A percentile compares a stretch with the other conserved stretches of the same genome.
These are phyloP conservation scores for Staurois parvus DNA, from an alignment of 2,797 vertebrate species.

Conservation along the genomic window DNA sequence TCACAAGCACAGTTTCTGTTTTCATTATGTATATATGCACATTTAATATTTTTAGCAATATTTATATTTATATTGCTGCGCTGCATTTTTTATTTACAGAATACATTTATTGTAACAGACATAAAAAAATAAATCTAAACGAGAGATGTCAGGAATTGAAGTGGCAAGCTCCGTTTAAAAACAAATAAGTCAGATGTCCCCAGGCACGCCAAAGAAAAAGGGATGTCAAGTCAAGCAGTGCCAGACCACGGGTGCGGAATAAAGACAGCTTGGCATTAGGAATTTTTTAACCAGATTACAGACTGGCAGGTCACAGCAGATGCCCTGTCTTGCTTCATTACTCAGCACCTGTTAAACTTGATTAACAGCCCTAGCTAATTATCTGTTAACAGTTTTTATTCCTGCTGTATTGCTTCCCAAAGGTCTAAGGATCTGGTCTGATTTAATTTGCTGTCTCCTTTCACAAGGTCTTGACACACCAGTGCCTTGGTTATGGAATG, in stretches of 20 bases:
- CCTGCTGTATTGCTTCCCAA: constrained; percentile 69
- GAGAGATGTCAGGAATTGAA: no score
- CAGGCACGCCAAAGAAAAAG: background rate
- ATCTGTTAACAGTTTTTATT: constrained; percentile 74
- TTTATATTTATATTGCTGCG: no score
- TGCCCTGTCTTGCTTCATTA: constrained; percentile 78
- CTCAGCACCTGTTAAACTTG: constrained; percentile 78
- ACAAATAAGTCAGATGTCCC: no score
- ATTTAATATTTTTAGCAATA: no score
- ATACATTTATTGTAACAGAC: no score
- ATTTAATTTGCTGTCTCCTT: constrained; percentile 74
- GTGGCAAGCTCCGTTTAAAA: no score
- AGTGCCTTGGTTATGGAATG: background rate
- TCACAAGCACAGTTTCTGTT: no score
- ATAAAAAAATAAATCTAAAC: no score
- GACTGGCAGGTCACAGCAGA: constrained; percentile 73
- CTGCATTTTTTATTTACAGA: no score
- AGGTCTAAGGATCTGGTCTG: constrained; percentile 72
- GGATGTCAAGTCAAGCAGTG: constrained; percentile 10
- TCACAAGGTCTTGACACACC: constrained; percentile 69
- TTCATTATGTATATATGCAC: no score
- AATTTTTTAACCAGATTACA: constrained; percentile 70
- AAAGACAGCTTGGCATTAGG: constrained; percentile 60
- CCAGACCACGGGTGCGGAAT: constrained; percentile 61
- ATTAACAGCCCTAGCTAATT: constrained; percentile 77